Percentiles rank a stretch among this genome's conserved stretches.
phyloP scores from a whole-genome alignment of 2,888 invertebrate genomes.

The Miltochrista miniata region DNA sequence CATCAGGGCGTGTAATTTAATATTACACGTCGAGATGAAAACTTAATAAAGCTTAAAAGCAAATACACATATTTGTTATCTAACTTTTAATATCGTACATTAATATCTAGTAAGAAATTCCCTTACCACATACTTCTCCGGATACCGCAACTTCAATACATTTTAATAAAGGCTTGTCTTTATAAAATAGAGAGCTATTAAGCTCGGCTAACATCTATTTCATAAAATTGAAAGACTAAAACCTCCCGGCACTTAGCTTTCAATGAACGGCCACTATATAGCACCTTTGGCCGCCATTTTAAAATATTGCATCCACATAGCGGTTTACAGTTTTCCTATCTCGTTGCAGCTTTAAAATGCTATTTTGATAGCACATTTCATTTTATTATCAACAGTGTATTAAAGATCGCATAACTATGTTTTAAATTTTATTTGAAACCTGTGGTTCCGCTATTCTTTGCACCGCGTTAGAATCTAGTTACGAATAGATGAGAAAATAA shows the following conservation, averaged over 20 bases:
- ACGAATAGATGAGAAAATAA: too few relatives aligned
- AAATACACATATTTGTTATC: too few relatives aligned
- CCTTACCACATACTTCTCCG: slow-evolving; percentile 19
- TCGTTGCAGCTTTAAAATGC: slow-evolving; percentile 14
- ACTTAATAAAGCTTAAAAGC: too few relatives aligned
- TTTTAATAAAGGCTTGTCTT: slow-evolving; percentile 36
- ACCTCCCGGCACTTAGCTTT: slow-evolving; percentile 48
- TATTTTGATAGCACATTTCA: slow-evolving; percentile 18
- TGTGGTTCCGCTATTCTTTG: too few relatives aligned
- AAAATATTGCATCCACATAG: slow-evolving; percentile 49
- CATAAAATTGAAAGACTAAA: slow-evolving; percentile 51
- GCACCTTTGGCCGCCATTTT: slow-evolving; percentile 51
- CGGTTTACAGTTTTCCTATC: slow-evolving; percentile 28
- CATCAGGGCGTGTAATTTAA: too few relatives aligned
- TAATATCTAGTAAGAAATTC: not conserved
- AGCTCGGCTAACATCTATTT: slow-evolving; percentile 44
- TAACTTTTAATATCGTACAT: too few relatives aligned
- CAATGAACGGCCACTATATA: slow-evolving; percentile 53
- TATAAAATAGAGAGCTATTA: slow-evolving; percentile 30
- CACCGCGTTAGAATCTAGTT: too few relatives aligned
- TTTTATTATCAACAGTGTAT: slow-evolving; percentile 15
- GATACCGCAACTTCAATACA: slow-evolving; percentile 22
- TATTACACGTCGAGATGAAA: too few relatives aligned
- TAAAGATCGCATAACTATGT: not conserved
- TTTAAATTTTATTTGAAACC: not conserved